phyloP scores from a whole-genome alignment of 2,888 invertebrate genomes.

The Cotesia congregata region DNA sequence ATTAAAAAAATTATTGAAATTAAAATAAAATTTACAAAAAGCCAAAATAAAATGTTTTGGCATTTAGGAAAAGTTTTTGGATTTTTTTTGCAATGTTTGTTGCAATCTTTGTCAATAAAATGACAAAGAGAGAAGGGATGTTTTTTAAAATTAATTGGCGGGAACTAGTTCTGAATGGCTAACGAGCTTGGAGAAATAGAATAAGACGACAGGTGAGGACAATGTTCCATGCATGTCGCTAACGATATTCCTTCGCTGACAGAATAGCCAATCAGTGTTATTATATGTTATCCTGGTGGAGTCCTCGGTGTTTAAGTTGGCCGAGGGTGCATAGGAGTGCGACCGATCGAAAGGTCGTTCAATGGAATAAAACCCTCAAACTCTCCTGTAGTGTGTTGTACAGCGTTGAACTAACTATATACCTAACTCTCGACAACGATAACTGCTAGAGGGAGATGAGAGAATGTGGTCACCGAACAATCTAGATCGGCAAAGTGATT shows the following conservation, averaged over 20 bases:
- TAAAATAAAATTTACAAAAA: no score
- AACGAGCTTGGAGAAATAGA: neutral
- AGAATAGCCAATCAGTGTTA: conserved; percentile 55
- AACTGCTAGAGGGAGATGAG: neutral
- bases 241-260: conserved; percentile 31
- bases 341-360: conserved; percentile 16
- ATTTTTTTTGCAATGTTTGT: no score
- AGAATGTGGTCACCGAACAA: neutral
- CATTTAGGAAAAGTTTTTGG: no score
- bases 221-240: conserved; percentile 38
- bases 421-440: neutral
- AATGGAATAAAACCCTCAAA: neutral
- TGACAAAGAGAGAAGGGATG: neutral
- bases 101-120: no score
- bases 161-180: neutral
- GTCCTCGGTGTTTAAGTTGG: no score
- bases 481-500: neutral
- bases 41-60: no score
- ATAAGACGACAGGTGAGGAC: conserved; percentile 41
- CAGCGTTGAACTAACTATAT: neutral
- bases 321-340: no score
- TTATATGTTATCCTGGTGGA: no score
- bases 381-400: no score
- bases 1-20: no score
- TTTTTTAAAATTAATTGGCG: neutral